Evolutionary conservation across 2,888 invertebrate genomes (phyloP).

Genomic region (Argyresthia albistria): DNA sequence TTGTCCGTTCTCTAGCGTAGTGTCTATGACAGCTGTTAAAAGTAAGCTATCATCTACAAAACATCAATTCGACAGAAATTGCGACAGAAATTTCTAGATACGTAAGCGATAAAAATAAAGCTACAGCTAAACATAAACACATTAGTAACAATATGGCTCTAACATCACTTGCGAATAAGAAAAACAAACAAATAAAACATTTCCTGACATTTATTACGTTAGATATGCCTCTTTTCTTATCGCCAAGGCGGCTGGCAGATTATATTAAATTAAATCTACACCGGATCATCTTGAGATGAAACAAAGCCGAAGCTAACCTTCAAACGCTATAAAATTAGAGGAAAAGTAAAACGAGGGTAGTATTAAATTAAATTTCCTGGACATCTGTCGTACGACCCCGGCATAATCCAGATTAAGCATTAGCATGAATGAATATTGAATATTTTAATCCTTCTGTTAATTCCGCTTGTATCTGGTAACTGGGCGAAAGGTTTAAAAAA

Average conservation of each 20-base stretch:
- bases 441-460: background rate
- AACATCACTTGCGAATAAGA: no score
- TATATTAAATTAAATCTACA: slow-evolving; percentile 36
- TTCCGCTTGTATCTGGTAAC: no score
- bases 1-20: no score
- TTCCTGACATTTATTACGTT: no score
- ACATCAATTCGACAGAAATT: no score
- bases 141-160: no score
- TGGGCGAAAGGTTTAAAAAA: no score
- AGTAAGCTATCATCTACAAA: no score
- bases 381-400: slow-evolving; percentile 53
- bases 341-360: slow-evolving; percentile 43
- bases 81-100: no score
- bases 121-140: no score
- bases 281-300: slow-evolving; percentile 33
- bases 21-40: no score
- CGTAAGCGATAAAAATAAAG: no score
- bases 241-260: background rate
- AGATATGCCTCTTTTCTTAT: background rate
- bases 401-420: slow-evolving; percentile 22
- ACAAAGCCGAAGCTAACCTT: background rate
- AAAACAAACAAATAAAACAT: background rate
- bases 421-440: slow-evolving; percentile 46
- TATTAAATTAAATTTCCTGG: slow-evolving; percentile 54
- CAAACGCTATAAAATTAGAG: slow-evolving; percentile 21